A percentile compares a stretch with the other conserved stretches of the same genome.
Conservation (phyloP, 2,113 vertebrate genomes). For the Notarius lentiginosus region DNA sequence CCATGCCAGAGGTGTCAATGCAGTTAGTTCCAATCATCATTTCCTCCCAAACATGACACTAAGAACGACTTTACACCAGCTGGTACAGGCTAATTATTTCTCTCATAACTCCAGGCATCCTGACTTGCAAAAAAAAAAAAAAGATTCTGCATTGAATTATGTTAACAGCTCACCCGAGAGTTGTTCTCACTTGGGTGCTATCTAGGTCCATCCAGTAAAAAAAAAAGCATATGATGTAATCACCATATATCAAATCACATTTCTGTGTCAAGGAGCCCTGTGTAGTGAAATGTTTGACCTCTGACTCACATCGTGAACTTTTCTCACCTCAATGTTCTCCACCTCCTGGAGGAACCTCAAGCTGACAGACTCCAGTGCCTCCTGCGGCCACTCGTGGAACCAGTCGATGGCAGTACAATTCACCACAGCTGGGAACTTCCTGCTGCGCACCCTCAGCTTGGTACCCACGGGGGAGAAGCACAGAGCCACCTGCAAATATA, state of each 20-base stretch:
- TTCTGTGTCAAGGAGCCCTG: not conserved
- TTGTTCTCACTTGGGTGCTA: conserved; percentile 21
- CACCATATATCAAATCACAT: not conserved
- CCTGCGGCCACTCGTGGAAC: conserved; percentile 91
- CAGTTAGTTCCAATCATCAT: conserved; percentile 12
- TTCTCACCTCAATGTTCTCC: conserved; percentile 81
- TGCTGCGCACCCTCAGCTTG: conserved; percentile 80
- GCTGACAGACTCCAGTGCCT: conserved; percentile 90
- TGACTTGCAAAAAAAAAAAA: conserved; percentile 28
- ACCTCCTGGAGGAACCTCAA: conserved; percentile 82
- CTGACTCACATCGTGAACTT: not conserved
- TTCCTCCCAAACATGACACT: conserved; percentile 23
- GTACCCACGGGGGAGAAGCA: conserved; percentile 90
- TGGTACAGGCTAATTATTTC: conserved; percentile 36
- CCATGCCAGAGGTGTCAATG: conserved; percentile 25
- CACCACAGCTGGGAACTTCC: conserved; percentile 87
- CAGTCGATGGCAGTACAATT: conserved; percentile 84
- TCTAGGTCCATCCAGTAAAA: not conserved
- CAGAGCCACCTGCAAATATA: conserved; percentile 77
- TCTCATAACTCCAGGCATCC: conserved; percentile 29
- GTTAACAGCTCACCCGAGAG: conserved; percentile 28
- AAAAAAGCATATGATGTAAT: not conserved
- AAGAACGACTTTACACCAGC: conserved; percentile 27
- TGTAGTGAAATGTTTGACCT: not conserved
- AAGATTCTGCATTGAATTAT: conserved; percentile 19